Percentiles rank a stretch among this genome's conserved stretches.
Evolutionary conservation across 2,888 invertebrate species (phyloP).

Genomic region (Lasioglossum vierecki): DNA sequence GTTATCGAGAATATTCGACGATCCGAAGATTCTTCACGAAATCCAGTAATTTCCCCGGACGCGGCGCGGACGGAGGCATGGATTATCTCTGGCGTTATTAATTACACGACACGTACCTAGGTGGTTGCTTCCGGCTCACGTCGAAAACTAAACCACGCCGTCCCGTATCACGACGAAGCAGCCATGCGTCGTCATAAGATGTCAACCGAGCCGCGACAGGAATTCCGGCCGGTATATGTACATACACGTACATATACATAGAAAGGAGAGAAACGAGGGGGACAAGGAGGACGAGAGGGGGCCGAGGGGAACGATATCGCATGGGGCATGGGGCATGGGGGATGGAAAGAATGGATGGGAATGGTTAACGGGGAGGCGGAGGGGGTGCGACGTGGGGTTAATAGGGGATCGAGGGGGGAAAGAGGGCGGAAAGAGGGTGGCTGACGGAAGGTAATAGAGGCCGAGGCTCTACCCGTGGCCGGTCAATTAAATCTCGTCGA

Average conservation of each 20-base stretch:
- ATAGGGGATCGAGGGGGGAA: background rate
- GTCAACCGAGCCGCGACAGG: conserved; percentile 44
- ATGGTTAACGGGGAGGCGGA: conserved; percentile 12
- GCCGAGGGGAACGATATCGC: conserved; percentile 14
- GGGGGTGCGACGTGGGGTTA: conserved; percentile 4
- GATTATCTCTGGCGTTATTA: conserved; percentile 17
- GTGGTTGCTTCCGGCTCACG: background rate
- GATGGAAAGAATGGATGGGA: conserved; percentile 40
- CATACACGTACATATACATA: background rate
- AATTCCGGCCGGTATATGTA: conserved; percentile 34
- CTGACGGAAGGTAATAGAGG: conserved; percentile 55
- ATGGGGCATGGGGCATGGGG: background rate
- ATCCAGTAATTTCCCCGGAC: background rate
- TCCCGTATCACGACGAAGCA: background rate
- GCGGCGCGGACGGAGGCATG: background rate
- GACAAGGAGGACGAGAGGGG: background rate
- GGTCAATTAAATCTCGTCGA: conserved; percentile 75
- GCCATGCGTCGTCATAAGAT: conserved; percentile 38
- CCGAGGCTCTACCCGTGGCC: conserved; percentile 63
- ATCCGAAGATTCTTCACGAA: conserved; percentile 8
- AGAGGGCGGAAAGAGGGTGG: background rate
- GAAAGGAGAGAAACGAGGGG: background rate
- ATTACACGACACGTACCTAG: conserved; percentile 25
- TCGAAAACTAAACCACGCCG: background rate
- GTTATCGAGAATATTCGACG: background rate